Evolutionary conservation across 37 sponge, comb jelly and placozoan species (phyloP), one percentile per base, ranked within the genome.

Genomic region (Diacarnus erythraeanus): DNA sequence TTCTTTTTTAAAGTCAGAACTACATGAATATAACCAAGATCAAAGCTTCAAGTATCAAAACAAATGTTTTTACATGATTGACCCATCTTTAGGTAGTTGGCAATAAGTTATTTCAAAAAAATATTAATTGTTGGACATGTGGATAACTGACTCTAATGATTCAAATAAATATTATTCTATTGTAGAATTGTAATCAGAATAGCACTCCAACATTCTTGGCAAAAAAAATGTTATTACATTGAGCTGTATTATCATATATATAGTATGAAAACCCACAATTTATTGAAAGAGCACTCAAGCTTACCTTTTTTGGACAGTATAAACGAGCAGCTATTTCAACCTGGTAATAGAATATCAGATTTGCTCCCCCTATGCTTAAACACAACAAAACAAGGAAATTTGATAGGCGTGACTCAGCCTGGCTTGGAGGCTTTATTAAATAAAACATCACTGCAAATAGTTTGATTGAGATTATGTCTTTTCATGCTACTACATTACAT

Each of bases 311-410:
- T 38, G 81, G 71, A 59, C 81, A 80, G 60, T 80, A 70, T 4
- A 71, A 34, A 35, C 81, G n/a, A 23, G 72, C 72, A 25, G 81
- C 81, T 71, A 59, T 71, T 37, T 80, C 81, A 18, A 70, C 58
- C 37, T 72, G 65, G n/a, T 72, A 74, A 33, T 40, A 73, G 35
- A 82, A 82, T 1, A 82, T 4, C 0, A 82, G 38, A 34, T 59
- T 82, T 3, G 74, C 64, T 23, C 43, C 63, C 2, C 83, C 83
- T 17, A 82, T 23, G 30, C 64, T 63, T 21, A 82, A 30, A 2
- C 39, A 26, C 2, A 69, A 1, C 30, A 82, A 26, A 26, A 82
- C 43, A 1, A 82, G 39, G 4, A 82, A 22, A 30, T 73, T 73
- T 29, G 74, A 82, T 2, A 73, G 41, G 5, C 83, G 20, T 38